These are phyloP conservation scores for Microplitis mediator DNA, from an alignment of 1,140 invertebrate genomes.

Conservation along the genomic window DNA sequence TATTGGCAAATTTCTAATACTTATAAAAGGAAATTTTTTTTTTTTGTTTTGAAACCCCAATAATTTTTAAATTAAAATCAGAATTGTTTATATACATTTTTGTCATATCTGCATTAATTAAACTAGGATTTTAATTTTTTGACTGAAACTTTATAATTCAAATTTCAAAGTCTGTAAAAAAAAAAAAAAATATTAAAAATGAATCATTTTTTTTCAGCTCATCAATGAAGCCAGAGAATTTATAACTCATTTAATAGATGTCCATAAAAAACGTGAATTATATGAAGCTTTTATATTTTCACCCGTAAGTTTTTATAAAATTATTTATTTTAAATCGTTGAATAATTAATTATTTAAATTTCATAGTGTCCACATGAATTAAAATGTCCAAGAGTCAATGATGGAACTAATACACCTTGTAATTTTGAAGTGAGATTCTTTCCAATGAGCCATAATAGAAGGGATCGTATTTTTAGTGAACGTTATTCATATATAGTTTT, in stretches of 20 bases:
- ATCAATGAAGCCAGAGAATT: conserved; percentile 79
- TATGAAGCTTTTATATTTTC: conserved; percentile 69
- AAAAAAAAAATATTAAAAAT: no score
- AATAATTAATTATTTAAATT: conserved; percentile 23
- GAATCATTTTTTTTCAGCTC: conserved; percentile 46
- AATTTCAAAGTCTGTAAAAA: no score
- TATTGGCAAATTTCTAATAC: no score
- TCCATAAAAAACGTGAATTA: conserved; percentile 46
- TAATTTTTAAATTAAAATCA: no score
- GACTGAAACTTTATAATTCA: no score
- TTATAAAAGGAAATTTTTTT: no score
- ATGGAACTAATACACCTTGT: conserved; percentile 70
- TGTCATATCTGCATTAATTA: no score
- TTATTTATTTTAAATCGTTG: conserved; percentile 3
- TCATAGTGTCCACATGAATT: conserved; percentile 81
- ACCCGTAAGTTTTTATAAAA: conserved; percentile 67
- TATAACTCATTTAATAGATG: conserved; percentile 63
- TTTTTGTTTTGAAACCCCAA: no score
- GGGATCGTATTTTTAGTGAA: conserved; percentile 57
- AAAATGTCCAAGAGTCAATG: conserved; percentile 71
- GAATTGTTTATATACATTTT: no score
- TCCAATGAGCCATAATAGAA: conserved; percentile 61
- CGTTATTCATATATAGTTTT: conserved; percentile 79
- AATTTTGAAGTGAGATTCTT: conserved; percentile 75
- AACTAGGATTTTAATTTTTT: no score